These are phyloP conservation scores for Cephalopholis sonnerati DNA, from an alignment of 2,113 vertebrate genomes.

Conservation along the genomic window DNA sequence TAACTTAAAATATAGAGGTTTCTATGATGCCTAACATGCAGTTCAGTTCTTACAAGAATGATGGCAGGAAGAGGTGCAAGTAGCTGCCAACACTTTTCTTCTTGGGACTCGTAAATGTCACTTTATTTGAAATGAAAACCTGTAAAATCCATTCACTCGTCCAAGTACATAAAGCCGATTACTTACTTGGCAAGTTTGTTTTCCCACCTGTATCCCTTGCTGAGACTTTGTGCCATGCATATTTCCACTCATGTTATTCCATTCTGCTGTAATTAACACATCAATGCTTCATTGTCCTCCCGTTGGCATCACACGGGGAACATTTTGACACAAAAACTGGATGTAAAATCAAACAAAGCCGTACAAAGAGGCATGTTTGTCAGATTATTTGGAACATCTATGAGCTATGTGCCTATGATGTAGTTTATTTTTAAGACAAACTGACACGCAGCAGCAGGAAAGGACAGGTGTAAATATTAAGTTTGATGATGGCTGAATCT, in stretches of 20 bases:
- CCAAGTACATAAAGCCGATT: background rate
- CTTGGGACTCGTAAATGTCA: background rate
- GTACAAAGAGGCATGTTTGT: background rate
- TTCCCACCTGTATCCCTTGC: constrained; percentile 17
- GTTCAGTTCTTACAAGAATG: background rate
- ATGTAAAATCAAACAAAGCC: background rate
- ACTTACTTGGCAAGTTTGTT: background rate
- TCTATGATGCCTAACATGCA: background rate
- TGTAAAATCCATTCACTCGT: background rate
- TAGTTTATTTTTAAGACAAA: background rate
- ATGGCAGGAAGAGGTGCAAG: background rate
- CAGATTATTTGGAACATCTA: background rate
- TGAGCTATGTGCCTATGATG: no score
- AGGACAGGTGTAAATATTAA: background rate
- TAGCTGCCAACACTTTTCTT: background rate
- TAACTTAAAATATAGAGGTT: background rate
- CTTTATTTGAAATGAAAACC: background rate
- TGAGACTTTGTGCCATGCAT: background rate
- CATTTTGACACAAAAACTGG: constrained; percentile 4
- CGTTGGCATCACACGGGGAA: background rate
- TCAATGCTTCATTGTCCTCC: constrained; percentile 16
- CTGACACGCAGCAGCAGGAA: background rate
- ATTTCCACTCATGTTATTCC: background rate
- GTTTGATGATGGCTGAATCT: background rate
- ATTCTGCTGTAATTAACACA: constrained; percentile 18